These are phyloP conservation scores for Morbakka virulenta DNA, from an alignment of 30 jellyfish, hydroid and myxozoan genomes.

Conservation along the genomic window DNA sequence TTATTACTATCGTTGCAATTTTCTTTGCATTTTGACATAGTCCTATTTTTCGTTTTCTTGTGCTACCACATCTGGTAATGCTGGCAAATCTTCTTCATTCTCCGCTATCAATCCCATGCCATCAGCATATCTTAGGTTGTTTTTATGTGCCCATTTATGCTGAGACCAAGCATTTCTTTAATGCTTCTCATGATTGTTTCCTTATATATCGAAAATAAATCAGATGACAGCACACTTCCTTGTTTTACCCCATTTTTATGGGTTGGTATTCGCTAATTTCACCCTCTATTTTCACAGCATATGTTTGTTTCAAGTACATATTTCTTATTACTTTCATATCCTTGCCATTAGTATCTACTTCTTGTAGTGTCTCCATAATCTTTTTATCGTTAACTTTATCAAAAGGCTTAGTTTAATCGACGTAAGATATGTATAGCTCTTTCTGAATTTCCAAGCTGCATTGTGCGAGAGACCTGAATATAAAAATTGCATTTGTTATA, in stretches of 20 bases:
- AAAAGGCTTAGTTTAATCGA: conserved; percentile 23
- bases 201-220: no score
- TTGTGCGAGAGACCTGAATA: not conserved
- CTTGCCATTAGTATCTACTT: not conserved
- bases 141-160: no score
- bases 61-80: no score
- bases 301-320: conserved; percentile 3
- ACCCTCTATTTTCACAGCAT: not conserved
- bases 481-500: not conserved
- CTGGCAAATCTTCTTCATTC: no score
- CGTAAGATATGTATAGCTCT: not conserved
- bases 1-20: no score
- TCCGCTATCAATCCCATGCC: no score
- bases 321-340: not conserved
- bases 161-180: no score
- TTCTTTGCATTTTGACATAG: no score
- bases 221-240: no score
- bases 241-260: not conserved
- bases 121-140: no score
- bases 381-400: not conserved
- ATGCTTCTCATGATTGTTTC: no score
- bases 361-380: not conserved
- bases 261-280: not conserved
- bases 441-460: not conserved
- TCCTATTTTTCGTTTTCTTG: no score